Evolutionary conservation across 2,888 invertebrate species (phyloP), one percentile per base, ranked within the genome.

Genomic region (Lasius fuliginosus): DNA sequence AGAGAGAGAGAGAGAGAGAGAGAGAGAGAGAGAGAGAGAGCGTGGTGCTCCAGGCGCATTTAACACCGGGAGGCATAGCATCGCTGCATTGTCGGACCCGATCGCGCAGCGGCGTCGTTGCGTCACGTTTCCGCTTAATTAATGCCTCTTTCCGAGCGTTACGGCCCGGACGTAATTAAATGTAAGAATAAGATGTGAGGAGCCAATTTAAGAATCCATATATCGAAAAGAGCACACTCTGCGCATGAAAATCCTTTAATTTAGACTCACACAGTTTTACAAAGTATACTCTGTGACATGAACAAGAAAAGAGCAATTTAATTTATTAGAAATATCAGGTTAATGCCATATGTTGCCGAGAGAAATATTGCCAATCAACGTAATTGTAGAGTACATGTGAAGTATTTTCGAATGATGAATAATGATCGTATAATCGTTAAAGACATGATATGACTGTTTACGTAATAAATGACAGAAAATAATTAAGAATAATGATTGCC

Each of bases 61-160:
- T 90, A 90, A 90, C 90, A 90, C 89, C 89, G 85, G 90, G 77
- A 89, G 89, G 90, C 86, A 84, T 81, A 85, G 83, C 60, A 81
- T 15, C 62, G 85, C 85, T 82, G 88, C 83, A 89, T 90, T 88
- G 90, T 88, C 82, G 82, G 68, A 33, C 49, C 62, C 71, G 82
- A 73, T 81, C 36, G 77, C 36, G 77, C 76, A 68, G 71, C 76
- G 74, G 49, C 82, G 42, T 76, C 82, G n/a, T 53, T 60, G 69
- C 73, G 71, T 82, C 84, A 76, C 83, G 74, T 90, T 89, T 76
- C 82, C 76, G 60, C 75, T 87, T 90, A 90, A 90, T 90, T 82
- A 88, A 89, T 86, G 88, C 33, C 82, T 84, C 85, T 83, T 81
- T 81, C 73, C 74, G 60, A 81, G 27, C 74, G 49, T 49, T 68